Conservation (phyloP, 2,113 vertebrate genomes). For the Corydoras maculifer region DNA sequence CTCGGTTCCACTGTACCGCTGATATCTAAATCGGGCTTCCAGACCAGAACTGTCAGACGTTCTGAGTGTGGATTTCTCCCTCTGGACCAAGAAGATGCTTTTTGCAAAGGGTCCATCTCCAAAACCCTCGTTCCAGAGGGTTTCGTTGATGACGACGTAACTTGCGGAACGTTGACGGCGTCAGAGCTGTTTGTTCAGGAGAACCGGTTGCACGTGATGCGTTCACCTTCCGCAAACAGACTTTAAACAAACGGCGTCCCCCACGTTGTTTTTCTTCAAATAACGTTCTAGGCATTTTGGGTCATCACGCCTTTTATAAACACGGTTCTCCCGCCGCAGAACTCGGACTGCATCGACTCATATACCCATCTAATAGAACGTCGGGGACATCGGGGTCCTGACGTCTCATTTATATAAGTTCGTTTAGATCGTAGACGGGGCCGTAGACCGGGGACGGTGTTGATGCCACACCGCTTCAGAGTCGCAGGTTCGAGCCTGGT, state of each 20-base stretch:
- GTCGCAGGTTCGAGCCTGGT: no score
- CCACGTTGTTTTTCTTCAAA: not conserved
- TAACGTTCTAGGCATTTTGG: no score
- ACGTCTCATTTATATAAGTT: no score
- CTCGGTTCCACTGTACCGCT: not conserved
- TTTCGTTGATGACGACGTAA: not conserved
- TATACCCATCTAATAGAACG: no score
- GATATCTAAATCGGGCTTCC: not conserved
- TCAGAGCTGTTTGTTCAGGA: not conserved
- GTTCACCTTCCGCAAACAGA: constrained; percentile 7
- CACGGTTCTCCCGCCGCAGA: no score
- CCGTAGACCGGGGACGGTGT: no score
- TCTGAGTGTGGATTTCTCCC: not conserved
- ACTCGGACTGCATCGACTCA: no score
- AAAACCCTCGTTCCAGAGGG: not conserved
- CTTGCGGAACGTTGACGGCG: not conserved
- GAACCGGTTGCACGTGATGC: constrained; percentile 17
- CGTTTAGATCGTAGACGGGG: no score
- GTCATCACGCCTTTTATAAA: no score
- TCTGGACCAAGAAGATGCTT: not conserved
- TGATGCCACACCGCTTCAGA: no score
- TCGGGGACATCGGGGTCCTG: no score
- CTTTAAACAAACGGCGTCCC: not conserved
- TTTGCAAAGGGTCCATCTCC: not conserved
- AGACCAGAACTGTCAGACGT: not conserved